A percentile compares a stretch with the other conserved stretches of the same genome.
Evolutionary conservation across 1,140 invertebrate genomes (phyloP).

Genomic region (Drosophila punjabiensis): DNA sequence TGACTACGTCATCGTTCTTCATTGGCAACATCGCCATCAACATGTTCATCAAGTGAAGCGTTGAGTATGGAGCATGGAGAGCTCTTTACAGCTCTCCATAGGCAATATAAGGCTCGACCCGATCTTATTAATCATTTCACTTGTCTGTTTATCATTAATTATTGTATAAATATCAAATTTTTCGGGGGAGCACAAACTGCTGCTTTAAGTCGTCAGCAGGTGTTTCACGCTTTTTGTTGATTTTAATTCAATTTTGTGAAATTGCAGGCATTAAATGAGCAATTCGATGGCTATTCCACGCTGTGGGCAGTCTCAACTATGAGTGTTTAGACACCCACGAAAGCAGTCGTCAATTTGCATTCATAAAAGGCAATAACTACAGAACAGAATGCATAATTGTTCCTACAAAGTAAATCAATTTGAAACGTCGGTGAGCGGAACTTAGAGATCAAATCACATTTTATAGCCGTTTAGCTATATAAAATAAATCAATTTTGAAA

Average conservation of each 20-base stretch:
- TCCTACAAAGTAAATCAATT: slow-evolving; percentile 42
- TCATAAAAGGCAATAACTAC: slow-evolving; percentile 44
- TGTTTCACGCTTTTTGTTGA: slow-evolving; percentile 41
- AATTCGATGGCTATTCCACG: slow-evolving; percentile 15
- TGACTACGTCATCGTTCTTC: slow-evolving; percentile 45
- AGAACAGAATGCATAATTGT: slow-evolving; percentile 55
- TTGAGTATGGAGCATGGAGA: neutral
- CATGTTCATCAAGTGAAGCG: slow-evolving; percentile 5
- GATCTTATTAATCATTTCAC: slow-evolving; percentile 44
- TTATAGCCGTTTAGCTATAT: neutral
- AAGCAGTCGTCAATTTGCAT: slow-evolving; percentile 39
- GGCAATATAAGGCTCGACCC: slow-evolving; percentile 15
- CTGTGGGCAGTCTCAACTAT: slow-evolving; percentile 37
- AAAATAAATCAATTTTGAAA: slow-evolving; percentile 25
- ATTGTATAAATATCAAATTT: slow-evolving; percentile 37
- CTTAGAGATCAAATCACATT: slow-evolving; percentile 32
- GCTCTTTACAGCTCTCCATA: neutral
- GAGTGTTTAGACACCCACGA: slow-evolving; percentile 48
- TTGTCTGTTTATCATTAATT: slow-evolving; percentile 22
- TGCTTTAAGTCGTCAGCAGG: too few relatives aligned
- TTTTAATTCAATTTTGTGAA: slow-evolving; percentile 35
- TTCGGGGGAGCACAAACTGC: slow-evolving; percentile 14
- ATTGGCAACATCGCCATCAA: slow-evolving; percentile 20
- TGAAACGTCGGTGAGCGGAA: slow-evolving; percentile 14
- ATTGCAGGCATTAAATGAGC: slow-evolving; percentile 36